Percentiles rank a stretch among this genome's conserved stretches.
Conservation (phyloP, 2,888 invertebrate genomes). For the Eilema griseolum region DNA sequence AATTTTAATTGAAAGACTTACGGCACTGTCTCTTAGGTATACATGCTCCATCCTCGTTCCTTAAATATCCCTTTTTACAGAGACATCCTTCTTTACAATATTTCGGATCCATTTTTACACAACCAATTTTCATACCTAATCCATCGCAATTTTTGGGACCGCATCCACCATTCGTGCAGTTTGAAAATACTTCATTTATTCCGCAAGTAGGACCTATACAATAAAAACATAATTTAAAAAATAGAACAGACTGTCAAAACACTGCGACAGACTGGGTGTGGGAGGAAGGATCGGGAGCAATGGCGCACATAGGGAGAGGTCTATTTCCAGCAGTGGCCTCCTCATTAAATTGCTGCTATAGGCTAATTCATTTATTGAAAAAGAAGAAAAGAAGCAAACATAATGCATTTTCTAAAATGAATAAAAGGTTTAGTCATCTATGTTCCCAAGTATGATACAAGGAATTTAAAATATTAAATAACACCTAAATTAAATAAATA, state of each 20-base stretch:
- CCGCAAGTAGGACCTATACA: constrained; percentile 31
- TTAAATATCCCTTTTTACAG: constrained; percentile 35
- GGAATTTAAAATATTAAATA: no score
- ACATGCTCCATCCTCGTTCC: constrained; percentile 46
- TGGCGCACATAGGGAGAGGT: no score
- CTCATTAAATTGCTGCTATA: no score
- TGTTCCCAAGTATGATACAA: no score
- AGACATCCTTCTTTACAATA: constrained; percentile 19
- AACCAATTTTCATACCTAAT: constrained; percentile 18
- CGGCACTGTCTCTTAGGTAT: constrained; percentile 48
- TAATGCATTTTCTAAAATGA: no score
- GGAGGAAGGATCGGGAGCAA: no score
- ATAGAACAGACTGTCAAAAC: neutral
- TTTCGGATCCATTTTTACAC: constrained; percentile 17
- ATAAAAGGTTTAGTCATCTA: no score
- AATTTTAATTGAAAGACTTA: constrained; percentile 36
- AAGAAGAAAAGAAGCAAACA: no score
- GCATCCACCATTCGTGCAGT: constrained; percentile 27
- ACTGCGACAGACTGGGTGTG: no score
- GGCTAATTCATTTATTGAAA: no score
- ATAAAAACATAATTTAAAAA: neutral
- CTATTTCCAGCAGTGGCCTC: no score
- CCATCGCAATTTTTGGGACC: constrained; percentile 23
- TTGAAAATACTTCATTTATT: constrained; percentile 21
- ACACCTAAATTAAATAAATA: no score